These are phyloP conservation scores for Oreohelix idahoensis DNA, from an alignment of 1,140 invertebrate species.

Conservation along the genomic window DNA sequence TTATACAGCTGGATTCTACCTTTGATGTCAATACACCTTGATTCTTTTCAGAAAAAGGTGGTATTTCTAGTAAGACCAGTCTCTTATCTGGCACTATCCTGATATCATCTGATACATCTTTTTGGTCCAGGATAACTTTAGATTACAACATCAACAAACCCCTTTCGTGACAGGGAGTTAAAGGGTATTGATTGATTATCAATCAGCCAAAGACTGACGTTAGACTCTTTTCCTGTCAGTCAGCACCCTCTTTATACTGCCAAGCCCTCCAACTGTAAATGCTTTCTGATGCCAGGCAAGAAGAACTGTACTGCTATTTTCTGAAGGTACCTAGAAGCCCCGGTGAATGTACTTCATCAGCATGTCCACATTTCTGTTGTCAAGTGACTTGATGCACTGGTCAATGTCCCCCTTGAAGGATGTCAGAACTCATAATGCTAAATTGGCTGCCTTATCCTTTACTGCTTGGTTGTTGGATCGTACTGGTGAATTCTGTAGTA, in stretches of 20 bases:
- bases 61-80: too few relatives aligned
- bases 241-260: slow-evolving; percentile 92
- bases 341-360: slow-evolving; percentile 98
- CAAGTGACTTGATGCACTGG: slow-evolving; percentile 85
- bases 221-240: slow-evolving; percentile 90
- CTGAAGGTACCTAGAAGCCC: slow-evolving; percentile 94
- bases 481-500: slow-evolving; percentile 88
- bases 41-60: too few relatives aligned
- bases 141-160: too few relatives aligned
- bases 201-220: neutral
- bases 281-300: slow-evolving; percentile 97
- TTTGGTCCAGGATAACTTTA: too few relatives aligned
- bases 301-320: slow-evolving; percentile 92
- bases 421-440: slow-evolving; percentile 89
- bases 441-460: slow-evolving; percentile 89
- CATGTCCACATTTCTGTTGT: slow-evolving; percentile 87
- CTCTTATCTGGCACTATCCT: too few relatives aligned
- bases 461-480: too few relatives aligned
- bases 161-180: too few relatives aligned
- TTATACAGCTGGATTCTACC: too few relatives aligned
- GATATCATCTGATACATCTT: too few relatives aligned
- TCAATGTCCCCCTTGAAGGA: slow-evolving; percentile 96
- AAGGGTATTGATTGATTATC: too few relatives aligned
- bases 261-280: slow-evolving; percentile 89
- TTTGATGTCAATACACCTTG: too few relatives aligned